These are phyloP conservation scores for Bos taurus DNA, from an alignment of 2,113 vertebrate species.

Conservation along the genomic window DNA sequence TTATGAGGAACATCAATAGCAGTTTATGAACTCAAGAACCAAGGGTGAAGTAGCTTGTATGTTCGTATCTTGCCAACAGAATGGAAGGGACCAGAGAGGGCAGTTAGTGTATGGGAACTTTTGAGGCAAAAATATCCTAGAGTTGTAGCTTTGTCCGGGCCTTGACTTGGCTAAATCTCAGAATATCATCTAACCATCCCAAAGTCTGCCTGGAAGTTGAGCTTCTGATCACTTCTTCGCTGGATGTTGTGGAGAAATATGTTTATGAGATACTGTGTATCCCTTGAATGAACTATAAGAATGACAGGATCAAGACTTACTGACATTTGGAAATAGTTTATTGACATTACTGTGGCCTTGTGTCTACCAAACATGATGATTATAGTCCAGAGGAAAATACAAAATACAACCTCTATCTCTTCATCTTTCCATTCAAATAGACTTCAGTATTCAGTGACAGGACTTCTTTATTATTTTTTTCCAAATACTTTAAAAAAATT, in stretches of 20 bases:
- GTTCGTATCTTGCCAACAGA: not conserved
- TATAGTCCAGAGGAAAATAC: not conserved
- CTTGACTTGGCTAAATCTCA: conserved; percentile 5
- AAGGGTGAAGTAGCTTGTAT: not conserved
- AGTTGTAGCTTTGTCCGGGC: not conserved
- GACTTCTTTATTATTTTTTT: not conserved
- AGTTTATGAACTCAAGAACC: conserved; percentile 24
- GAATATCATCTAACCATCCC: not conserved
- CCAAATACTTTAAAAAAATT: not conserved
- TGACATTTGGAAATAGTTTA: conserved; percentile 17
- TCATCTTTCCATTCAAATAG: not conserved
- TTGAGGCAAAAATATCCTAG: not conserved
- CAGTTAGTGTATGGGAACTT: not conserved
- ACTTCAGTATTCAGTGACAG: not conserved
- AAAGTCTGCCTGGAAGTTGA: not conserved
- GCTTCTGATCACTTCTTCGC: not conserved
- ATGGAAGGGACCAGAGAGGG: not conserved
- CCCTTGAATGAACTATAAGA: not conserved
- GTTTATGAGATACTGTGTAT: not conserved
- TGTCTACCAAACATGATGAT: not conserved
- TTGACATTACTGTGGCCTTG: not conserved
- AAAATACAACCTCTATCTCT: not conserved
- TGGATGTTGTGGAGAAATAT: not conserved
- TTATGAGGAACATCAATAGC: not conserved
- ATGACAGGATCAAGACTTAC: not conserved